Conservation (phyloP, 1,140 invertebrate genomes). For the Papilio glaucus region DNA sequence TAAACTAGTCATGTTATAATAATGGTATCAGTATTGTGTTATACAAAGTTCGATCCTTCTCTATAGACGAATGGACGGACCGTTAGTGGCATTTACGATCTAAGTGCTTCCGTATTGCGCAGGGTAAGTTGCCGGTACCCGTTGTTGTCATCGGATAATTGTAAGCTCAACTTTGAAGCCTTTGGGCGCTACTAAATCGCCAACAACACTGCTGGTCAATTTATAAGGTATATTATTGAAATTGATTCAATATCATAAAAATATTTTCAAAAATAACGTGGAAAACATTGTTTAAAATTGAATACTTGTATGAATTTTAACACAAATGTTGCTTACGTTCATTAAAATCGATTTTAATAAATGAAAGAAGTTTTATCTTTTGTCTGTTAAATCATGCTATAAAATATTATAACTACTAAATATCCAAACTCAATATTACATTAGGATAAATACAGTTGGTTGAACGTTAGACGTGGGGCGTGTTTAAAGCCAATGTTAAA, state of each 20-base stretch:
- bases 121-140: not conserved
- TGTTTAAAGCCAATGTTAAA: slow-evolving; percentile 14
- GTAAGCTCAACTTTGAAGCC: not conserved
- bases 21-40: slow-evolving; percentile 1
- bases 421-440: not conserved
- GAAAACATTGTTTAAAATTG: not conserved
- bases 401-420: not conserved
- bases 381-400: no score
- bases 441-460: not conserved
- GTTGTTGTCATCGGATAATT: not conserved
- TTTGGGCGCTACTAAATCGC: not conserved
- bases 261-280: not conserved
- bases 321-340: not conserved
- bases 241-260: not conserved
- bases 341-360: not conserved
- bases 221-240: not conserved
- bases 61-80: not conserved
- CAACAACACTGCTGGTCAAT: not conserved
- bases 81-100: slow-evolving; percentile 5
- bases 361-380: not conserved
- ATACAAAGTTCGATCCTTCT: not conserved
- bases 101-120: slow-evolving; percentile 7
- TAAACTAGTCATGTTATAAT: not conserved
- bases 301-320: not conserved
- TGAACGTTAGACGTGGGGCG: not conserved